Evolutionary conservation across 2,888 invertebrate genomes (phyloP), one percentile per base, ranked within the genome.

Genomic region (Pristionchus japonicus): DNA sequence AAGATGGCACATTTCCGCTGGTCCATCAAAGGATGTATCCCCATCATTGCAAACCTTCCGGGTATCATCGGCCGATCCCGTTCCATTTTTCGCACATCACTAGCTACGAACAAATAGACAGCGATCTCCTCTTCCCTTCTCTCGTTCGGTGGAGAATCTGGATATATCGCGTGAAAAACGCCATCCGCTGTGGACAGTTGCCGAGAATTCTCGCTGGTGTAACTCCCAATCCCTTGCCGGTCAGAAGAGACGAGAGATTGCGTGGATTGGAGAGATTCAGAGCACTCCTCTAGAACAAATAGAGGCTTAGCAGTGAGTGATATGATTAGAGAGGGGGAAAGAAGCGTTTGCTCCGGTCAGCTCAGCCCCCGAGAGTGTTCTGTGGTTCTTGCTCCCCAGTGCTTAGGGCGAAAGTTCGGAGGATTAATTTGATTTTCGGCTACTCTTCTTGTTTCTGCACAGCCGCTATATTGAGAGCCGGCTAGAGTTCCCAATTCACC

Each of bases 81-180:
- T 70, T 70, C 70, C 70, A 37, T 70, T 70, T 70, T 70, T 70
- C 70, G 37, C 80, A 49, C 80, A 47, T 49, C 47, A 80, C 37
- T 49, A 80, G 43, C 27, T n/a, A 0, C 31, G 47, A 49, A 43
- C 49, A 80, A 80, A 43, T 40, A 80, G 43, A 80, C 31, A 37
- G 23, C 17, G n/a, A 15, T 43, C 64, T n/a, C 47, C 47, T 80
- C 80, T 80, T 47, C 47, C 11, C 20, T 31, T 47, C 80, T 40
- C 43, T n/a, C 43, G 43, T 80, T 47, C 20, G 40, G n/a, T n/a
- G n/a, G n/a, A 40, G 37, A 40, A 77, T 77, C 77, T 43, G 77
- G 77, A 77, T 77, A 77, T 77, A 40, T 77, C 77, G 77, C 77
- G 77, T 77, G 77, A 77, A 77, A 77, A 77, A 77, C 43, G 77